A percentile compares a stretch with the other conserved stretches of the same genome.
phyloP scores from a whole-genome alignment of 2,797 vertebrate genomes.

The Hybognathus amarus region DNA sequence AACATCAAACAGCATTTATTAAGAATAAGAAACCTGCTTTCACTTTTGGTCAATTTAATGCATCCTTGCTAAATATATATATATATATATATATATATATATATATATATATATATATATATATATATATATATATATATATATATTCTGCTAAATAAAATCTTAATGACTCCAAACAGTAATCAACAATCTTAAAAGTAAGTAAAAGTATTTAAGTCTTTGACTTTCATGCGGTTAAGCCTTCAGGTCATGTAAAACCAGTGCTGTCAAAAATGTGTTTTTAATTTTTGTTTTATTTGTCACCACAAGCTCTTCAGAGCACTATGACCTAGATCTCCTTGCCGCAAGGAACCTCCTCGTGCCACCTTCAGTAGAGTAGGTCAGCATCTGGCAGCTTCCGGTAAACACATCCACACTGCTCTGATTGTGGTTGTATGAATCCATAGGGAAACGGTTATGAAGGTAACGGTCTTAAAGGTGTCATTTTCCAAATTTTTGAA shows the following conservation, averaged over 20 bases:
- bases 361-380: slow-evolving; percentile 37
- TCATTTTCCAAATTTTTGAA: neutral
- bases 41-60: neutral
- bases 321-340: slow-evolving; percentile 51
- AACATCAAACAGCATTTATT: neutral
- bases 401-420: slow-evolving; percentile 10
- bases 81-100: no score
- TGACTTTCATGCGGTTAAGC: slow-evolving; percentile 1
- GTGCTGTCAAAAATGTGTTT: slow-evolving; percentile 15
- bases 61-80: neutral
- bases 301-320: slow-evolving; percentile 1
- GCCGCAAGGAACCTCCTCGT: slow-evolving; percentile 24
- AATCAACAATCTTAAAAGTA: neutral
- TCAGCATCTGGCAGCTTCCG: slow-evolving; percentile 43
- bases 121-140: neutral
- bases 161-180: neutral
- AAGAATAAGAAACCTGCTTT: neutral
- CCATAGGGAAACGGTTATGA: neutral
- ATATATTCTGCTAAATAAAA: neutral
- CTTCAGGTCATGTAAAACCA: neutral
- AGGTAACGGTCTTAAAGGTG: neutral
- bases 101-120: neutral
- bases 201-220: neutral
- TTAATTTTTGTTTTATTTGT: slow-evolving; percentile 25
- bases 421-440: neutral